These are phyloP conservation scores for Eriosoma lanigerum DNA, from an alignment of 1,140 invertebrate species.

Conservation along the genomic window DNA sequence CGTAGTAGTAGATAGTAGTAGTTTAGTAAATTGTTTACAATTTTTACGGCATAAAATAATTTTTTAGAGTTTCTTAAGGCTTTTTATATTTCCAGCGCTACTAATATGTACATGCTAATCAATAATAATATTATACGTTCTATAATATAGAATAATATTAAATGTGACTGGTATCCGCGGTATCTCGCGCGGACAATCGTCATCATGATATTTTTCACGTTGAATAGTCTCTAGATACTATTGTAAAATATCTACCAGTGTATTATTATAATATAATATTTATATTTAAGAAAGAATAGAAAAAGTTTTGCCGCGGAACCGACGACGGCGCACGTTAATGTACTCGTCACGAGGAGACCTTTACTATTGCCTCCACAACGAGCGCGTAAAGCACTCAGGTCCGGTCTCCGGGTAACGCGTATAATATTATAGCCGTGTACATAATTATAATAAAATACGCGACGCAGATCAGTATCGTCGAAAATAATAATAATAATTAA, in stretches of 20 bases:
- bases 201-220: background rate
- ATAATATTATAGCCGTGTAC: too few relatives aligned
- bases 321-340: background rate
- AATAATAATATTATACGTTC: too few relatives aligned
- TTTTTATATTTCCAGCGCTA: too few relatives aligned
- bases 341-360: slow-evolving; percentile 9
- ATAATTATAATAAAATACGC: background rate
- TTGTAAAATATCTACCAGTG: background rate
- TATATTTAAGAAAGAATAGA: background rate
- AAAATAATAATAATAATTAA: slow-evolving; percentile 33
- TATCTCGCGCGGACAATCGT: background rate
- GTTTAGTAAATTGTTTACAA: too few relatives aligned
- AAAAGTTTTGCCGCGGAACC: background rate
- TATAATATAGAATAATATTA: too few relatives aligned
- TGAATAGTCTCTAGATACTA: too few relatives aligned
- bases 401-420: background rate
- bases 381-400: background rate
- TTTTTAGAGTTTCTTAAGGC: too few relatives aligned
- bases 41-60: too few relatives aligned
- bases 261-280: background rate
- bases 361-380: background rate
- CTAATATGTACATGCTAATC: too few relatives aligned
- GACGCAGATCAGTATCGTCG: background rate
- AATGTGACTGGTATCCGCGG: background rate
- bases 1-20: too few relatives aligned